phyloP scores from a whole-genome alignment of 2,113 vertebrate genomes.

The Atherinomorus stipes region DNA sequence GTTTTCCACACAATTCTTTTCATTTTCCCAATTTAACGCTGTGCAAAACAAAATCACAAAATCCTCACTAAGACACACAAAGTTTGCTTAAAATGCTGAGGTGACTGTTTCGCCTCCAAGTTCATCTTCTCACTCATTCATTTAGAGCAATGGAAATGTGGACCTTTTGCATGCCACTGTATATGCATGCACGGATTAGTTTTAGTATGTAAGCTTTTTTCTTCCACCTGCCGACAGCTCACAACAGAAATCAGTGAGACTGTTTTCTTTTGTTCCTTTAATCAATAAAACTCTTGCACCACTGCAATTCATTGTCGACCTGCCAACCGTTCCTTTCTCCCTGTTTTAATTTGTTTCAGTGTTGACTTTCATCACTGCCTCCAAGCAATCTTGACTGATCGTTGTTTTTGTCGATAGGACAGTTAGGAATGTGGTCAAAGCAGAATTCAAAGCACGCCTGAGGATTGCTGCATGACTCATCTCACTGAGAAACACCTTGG shows the following conservation, averaged over 20 bases:
- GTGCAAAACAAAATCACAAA: too few species aligned
- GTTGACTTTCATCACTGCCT: conserved; percentile 26
- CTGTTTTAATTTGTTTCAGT: conserved; percentile 18
- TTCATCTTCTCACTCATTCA: too few species aligned
- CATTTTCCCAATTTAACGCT: too few species aligned
- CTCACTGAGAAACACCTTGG: conserved; percentile 5
- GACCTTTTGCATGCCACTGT: not conserved
- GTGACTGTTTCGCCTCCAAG: not conserved
- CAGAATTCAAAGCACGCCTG: conserved; percentile 10
- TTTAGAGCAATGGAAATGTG: too few species aligned
- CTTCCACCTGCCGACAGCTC: not conserved
- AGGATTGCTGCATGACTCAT: conserved; percentile 18
- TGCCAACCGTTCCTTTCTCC: not conserved
- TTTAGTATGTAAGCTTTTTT: not conserved
- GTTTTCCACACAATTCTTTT: too few species aligned
- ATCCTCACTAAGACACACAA: too few species aligned
- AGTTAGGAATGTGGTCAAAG: conserved; percentile 38
- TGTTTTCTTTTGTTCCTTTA: conserved; percentile 33
- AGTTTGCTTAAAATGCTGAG: too few species aligned
- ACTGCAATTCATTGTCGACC: not conserved
- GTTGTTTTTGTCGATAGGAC: conserved; percentile 49
- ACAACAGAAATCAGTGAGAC: not conserved
- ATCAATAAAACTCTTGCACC: conserved; percentile 18
- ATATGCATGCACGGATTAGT: not conserved
- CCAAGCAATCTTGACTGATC: not conserved